Percentiles rank a stretch among this genome's conserved stretches.
Conservation (phyloP, 2,797 vertebrate genomes). For the Oreortyx pictus region DNA sequence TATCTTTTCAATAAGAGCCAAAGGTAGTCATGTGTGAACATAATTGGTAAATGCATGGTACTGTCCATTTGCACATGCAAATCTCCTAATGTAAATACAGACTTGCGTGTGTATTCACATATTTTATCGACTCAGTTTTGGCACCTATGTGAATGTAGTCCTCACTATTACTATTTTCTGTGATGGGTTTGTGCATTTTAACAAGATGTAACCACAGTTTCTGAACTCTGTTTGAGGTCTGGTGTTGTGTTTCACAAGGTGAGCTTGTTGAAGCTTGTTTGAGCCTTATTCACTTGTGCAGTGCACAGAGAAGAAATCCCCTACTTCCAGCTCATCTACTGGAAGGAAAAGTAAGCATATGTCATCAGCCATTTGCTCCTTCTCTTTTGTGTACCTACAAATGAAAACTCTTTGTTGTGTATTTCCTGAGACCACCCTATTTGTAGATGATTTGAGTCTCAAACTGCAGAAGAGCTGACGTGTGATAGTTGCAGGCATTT, state of each 20-base stretch:
- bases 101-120: neutral
- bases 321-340: neutral
- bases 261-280: accelerated
- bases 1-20: slow-evolving; percentile 44
- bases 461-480: neutral
- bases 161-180: neutral
- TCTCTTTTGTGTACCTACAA: accelerated
- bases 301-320: neutral
- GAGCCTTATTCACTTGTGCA: neutral
- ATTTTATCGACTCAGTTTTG: neutral
- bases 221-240: neutral
- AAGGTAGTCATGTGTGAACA: neutral
- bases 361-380: neutral
- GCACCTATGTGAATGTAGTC: neutral
- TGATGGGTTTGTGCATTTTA: neutral
- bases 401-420: neutral
- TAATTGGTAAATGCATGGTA: neutral
- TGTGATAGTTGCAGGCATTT: neutral
- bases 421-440: neutral
- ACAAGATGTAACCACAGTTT: neutral
- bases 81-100: slow-evolving; percentile 22
- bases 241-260: neutral
- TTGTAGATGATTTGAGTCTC: neutral
- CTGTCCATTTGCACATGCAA: slow-evolving; percentile 38
- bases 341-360: neutral